These are phyloP conservation scores for Pissodes strobi DNA, from an alignment of 1,140 invertebrate genomes.

Conservation along the genomic window DNA sequence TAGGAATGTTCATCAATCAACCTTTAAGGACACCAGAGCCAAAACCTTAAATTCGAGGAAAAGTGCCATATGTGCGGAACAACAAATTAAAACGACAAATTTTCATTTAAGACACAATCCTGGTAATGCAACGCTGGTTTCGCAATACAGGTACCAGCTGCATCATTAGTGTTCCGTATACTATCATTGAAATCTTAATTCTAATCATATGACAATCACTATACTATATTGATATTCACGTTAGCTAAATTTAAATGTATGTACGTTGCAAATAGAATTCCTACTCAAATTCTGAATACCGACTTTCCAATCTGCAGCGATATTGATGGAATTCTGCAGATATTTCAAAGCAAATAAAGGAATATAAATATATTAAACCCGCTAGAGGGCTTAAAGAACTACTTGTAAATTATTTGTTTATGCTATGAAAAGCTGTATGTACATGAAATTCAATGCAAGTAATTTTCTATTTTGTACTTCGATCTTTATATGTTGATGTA, in stretches of 20 bases:
- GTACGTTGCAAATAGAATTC: constrained; percentile 4
- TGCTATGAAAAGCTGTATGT: too few relatives aligned
- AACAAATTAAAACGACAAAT: constrained; percentile 23
- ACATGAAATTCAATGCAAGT: too few relatives aligned
- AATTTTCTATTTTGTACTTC: too few relatives aligned
- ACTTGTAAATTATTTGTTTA: too few relatives aligned
- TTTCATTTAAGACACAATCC: constrained; percentile 5
- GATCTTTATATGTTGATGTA: too few relatives aligned
- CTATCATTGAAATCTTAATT: too few relatives aligned
- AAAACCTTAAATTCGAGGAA: constrained; percentile 11
- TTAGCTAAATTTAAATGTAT: constrained; percentile 1
- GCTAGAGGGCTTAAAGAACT: too few relatives aligned
- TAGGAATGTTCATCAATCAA: constrained; percentile 37
- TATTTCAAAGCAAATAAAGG: not conserved
- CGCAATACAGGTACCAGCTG: too few relatives aligned
- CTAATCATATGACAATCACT: not conserved
- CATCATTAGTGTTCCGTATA: too few relatives aligned
- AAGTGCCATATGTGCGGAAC: constrained; percentile 1
- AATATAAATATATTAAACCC: constrained; percentile 12
- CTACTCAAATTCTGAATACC: constrained; percentile 12
- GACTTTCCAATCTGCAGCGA: not conserved
- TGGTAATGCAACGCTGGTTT: not conserved
- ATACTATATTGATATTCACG: not conserved
- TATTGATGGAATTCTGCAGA: constrained; percentile 4
- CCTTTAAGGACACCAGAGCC: constrained; percentile 32